Evolutionary conservation across 2,113 vertebrate genomes (phyloP).

Genomic region (Chaetops frenatus): DNA sequence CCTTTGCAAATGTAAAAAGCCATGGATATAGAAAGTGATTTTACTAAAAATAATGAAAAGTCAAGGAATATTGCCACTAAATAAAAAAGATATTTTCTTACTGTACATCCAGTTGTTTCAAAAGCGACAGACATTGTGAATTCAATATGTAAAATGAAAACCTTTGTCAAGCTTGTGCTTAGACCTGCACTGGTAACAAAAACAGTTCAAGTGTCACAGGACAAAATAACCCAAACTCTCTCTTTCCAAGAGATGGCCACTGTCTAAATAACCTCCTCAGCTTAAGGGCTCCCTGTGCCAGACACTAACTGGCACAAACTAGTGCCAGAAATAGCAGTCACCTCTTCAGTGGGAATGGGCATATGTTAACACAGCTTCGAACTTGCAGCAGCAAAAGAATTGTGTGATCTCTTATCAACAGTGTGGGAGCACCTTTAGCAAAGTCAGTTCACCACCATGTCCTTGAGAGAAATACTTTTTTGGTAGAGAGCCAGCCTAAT

Average conservation of each 20-base stretch:
- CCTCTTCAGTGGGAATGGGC: not conserved
- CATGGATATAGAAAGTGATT: not conserved
- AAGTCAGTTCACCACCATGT: not conserved
- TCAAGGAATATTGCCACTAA: not conserved
- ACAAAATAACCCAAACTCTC: not conserved
- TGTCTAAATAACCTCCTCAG: not conserved
- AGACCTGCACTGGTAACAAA: not conserved
- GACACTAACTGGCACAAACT: not conserved
- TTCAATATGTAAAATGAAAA: not conserved
- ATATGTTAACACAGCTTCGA: not conserved
- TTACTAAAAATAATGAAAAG: not conserved
- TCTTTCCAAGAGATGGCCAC: not conserved
- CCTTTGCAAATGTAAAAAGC: not conserved
- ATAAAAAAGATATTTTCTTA: not conserved
- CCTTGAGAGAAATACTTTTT: not conserved
- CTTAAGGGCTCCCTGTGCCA: not conserved
- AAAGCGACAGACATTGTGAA: not conserved
- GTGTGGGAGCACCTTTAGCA: not conserved
- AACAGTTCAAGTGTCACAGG: not conserved
- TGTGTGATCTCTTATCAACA: not conserved
- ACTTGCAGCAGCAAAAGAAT: not conserved
- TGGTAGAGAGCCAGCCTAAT: not conserved
- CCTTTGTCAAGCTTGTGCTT: not conserved
- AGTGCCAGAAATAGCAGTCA: not conserved
- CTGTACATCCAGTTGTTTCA: not conserved